Evolutionary conservation across 2,113 vertebrate species (phyloP).

Genomic region (Megaptera novaeangliae): DNA sequence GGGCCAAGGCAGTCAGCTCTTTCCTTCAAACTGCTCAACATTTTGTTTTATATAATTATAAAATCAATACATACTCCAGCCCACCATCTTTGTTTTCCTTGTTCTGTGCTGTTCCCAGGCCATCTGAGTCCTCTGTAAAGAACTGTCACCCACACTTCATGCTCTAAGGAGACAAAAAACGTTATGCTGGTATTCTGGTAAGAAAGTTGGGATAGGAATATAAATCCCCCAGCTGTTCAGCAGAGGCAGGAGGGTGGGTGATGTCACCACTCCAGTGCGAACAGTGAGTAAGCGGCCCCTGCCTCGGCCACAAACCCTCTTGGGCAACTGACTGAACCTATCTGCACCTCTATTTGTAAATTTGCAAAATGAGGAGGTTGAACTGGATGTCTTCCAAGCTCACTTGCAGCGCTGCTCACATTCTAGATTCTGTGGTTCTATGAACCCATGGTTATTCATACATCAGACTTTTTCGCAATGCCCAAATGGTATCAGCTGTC

Average conservation of each 20-base stretch:
- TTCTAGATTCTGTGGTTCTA: constrained; percentile 9
- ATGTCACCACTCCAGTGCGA: background rate
- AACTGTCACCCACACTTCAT: background rate
- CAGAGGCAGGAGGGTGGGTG: background rate
- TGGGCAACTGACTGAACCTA: constrained; percentile 15
- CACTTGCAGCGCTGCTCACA: background rate
- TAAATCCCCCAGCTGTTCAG: background rate
- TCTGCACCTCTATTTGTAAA: constrained; percentile 41
- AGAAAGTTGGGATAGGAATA: background rate
- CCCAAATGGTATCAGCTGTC: constrained; percentile 12
- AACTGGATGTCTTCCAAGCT: constrained; percentile 31
- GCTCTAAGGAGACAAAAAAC: background rate
- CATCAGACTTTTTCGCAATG: background rate
- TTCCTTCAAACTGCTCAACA: background rate
- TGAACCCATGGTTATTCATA: constrained; percentile 55
- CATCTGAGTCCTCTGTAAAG: background rate
- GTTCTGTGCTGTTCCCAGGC: background rate
- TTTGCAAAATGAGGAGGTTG: constrained; percentile 22
- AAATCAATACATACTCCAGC: background rate
- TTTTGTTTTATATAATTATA: background rate
- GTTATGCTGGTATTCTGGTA: background rate
- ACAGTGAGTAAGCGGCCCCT: background rate
- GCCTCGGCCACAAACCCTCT: background rate
- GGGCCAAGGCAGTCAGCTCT: too few relatives aligned
- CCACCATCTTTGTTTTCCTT: background rate